Base-by-base conservation (phyloP, 2,888 invertebrate genomes). In the Deladenus siricidicola region DNA sequence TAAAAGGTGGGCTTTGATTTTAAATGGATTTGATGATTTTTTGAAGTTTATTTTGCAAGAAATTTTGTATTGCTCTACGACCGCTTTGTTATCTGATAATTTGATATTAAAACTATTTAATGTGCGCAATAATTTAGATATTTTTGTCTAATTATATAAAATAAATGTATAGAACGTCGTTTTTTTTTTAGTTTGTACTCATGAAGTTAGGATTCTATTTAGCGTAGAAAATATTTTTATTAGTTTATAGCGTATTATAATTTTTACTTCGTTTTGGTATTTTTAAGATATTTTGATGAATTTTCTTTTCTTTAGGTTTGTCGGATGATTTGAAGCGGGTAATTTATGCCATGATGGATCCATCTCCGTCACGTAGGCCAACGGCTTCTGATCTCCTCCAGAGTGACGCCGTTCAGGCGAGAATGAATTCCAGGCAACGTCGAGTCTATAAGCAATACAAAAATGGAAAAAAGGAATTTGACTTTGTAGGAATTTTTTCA, bases 301-400 rank as follows among this genome's bases (percentile, higher is more conserved):
- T 56, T 21, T 14, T 56, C 3, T 4, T 10, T 17, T 19, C 28
- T 59, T 17, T 26, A 60, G 60, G 21, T 29, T 58, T 60, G 17
- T 60, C 60, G 39, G 39, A 44, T 17, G 56, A 56, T 21, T 29
- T 60, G 19, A 44, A 49, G 28, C 55, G 60, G 14, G 34, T 60
- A 26, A 42, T 60, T 21, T 57, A 44, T 4, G 45, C 58, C 45
- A 60, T 60, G 60, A 60, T 60, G 19, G 56, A 60, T 24, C 60
- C 60, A n/a, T 43, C 39, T 19, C 58, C 58, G 24, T 23, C 34
- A 19, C 50, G 39, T 8, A 44, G 60, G 48, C 60, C 60, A 6
- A 60, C 39, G 24, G 60, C 60, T 6, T 30, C 45, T 29, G 60
- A 60, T 48, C 34, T 60, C 21, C 48, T 60, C 10, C 3, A 26